Evolutionary conservation across 2,888 invertebrate species (phyloP).

Genomic region (Flexamia atlantica): DNA sequence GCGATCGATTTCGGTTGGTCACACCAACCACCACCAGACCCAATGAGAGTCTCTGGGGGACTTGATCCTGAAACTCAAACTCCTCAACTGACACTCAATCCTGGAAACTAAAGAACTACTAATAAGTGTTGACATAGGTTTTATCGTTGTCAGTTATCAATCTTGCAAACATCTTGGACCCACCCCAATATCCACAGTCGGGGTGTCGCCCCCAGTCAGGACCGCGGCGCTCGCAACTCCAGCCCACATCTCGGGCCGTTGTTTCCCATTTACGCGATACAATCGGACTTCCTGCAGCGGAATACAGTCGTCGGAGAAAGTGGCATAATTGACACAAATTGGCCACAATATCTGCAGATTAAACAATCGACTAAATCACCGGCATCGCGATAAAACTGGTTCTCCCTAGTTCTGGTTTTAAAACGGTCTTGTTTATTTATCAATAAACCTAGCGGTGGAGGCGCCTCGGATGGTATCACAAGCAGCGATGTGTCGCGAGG

Average conservation of each 20-base stretch:
- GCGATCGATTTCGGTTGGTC: no score
- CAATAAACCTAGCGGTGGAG: conserved; percentile 25
- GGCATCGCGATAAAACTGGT: conserved; percentile 45
- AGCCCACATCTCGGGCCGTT: not conserved
- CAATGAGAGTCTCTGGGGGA: no score
- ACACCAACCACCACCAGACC: no score
- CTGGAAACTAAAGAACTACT: no score
- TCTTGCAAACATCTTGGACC: no score
- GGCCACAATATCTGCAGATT: conserved; percentile 56
- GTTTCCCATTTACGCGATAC: not conserved
- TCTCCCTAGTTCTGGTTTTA: conserved; percentile 22
- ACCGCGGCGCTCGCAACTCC: not conserved
- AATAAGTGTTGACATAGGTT: no score
- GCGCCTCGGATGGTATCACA: not conserved
- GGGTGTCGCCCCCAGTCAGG: not conserved
- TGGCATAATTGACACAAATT: conserved; percentile 54
- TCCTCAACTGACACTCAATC: no score
- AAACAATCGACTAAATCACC: conserved; percentile 49
- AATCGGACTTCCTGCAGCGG: conserved; percentile 16
- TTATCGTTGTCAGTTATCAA: no score
- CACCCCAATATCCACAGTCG: no score
- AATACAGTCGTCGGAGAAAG: conserved; percentile 47
- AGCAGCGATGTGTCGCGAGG: conserved; percentile 4
- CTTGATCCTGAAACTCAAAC: no score
- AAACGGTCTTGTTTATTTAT: conserved; percentile 39